Evolutionary conservation across 2,797 vertebrate genomes (phyloP).

Genomic region (Paratrypauchen microcephalus): DNA sequence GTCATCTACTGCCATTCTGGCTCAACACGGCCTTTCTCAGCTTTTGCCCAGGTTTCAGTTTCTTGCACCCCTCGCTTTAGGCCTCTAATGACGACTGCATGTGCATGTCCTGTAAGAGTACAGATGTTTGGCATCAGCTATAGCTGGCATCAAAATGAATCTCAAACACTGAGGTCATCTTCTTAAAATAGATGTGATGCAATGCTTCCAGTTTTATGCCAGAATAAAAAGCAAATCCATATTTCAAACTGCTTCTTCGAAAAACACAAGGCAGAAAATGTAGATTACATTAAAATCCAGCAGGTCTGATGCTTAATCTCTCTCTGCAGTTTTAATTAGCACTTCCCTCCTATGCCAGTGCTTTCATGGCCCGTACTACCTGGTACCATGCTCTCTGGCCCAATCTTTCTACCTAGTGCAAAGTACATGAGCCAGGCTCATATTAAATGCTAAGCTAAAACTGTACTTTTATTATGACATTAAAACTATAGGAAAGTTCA

Average conservation of each 20-base stretch:
- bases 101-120: slow-evolving; percentile 65
- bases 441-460: slow-evolving; percentile 19
- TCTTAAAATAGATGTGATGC: slow-evolving; percentile 26
- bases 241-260: slow-evolving; percentile 15
- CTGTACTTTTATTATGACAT: slow-evolving; percentile 30
- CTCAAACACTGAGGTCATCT: slow-evolving; percentile 42
- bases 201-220: slow-evolving; percentile 36
- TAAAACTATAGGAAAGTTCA: slow-evolving; percentile 24
- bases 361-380: slow-evolving; percentile 64
- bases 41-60: slow-evolving; percentile 45
- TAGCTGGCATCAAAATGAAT: slow-evolving; percentile 50
- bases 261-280: slow-evolving; percentile 20
- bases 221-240: slow-evolving; percentile 22
- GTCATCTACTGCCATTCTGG: slow-evolving; percentile 64
- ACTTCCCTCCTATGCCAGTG: slow-evolving; percentile 50
- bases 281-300: slow-evolving; percentile 37
- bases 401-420: slow-evolving; percentile 47
- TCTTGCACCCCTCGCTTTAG: slow-evolving; percentile 46
- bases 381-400: slow-evolving; percentile 70
- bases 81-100: slow-evolving; percentile 63
- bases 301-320: slow-evolving; percentile 49
- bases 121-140: slow-evolving; percentile 70
- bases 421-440: slow-evolving; percentile 39
- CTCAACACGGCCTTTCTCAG: slow-evolving; percentile 48
- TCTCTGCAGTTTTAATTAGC: slow-evolving; percentile 58